Percentiles rank a stretch among this genome's conserved stretches.
Conservation (phyloP, 2,888 invertebrate species). For the Amblyteles armatorius region DNA sequence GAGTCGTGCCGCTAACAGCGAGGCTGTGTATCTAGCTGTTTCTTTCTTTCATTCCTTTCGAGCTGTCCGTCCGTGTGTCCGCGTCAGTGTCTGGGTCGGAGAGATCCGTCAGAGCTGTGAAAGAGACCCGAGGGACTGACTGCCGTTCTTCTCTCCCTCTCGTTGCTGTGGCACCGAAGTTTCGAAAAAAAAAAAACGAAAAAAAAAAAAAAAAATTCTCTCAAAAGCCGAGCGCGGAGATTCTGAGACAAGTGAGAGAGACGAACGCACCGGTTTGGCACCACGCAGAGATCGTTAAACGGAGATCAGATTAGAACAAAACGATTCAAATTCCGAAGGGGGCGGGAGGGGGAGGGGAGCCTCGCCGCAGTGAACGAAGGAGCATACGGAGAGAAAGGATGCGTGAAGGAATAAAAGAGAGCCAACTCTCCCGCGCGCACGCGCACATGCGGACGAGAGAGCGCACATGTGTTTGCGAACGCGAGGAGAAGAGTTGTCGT, state of each 20-base stretch:
- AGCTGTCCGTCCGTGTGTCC: constrained; percentile 35
- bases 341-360: not conserved
- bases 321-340: constrained; percentile 70
- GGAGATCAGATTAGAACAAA: constrained; percentile 73
- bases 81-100: not conserved
- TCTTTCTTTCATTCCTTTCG: constrained; percentile 47
- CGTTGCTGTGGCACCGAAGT: constrained; percentile 31
- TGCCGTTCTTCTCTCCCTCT: constrained; percentile 39
- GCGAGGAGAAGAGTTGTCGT: constrained; percentile 65
- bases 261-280: constrained; percentile 69
- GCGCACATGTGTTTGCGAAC: constrained; percentile 52
- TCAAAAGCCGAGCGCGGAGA: constrained; percentile 37
- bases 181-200: constrained; percentile 23
- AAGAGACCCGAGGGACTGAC: constrained; percentile 59
- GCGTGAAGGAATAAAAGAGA: constrained; percentile 46
- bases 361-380: not conserved
- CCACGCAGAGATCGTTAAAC: constrained; percentile 73
- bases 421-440: not conserved
- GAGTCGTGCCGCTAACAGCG: constrained; percentile 45
- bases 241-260: constrained; percentile 40
- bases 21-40: constrained; percentile 37
- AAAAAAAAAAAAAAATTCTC: constrained; percentile 38
- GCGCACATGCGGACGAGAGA: not conserved
- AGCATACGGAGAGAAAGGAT: constrained; percentile 33
- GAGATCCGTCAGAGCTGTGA: constrained; percentile 62